These are phyloP conservation scores for Biston betularia DNA, from an alignment of 2,888 invertebrate genomes.

Conservation along the genomic window DNA sequence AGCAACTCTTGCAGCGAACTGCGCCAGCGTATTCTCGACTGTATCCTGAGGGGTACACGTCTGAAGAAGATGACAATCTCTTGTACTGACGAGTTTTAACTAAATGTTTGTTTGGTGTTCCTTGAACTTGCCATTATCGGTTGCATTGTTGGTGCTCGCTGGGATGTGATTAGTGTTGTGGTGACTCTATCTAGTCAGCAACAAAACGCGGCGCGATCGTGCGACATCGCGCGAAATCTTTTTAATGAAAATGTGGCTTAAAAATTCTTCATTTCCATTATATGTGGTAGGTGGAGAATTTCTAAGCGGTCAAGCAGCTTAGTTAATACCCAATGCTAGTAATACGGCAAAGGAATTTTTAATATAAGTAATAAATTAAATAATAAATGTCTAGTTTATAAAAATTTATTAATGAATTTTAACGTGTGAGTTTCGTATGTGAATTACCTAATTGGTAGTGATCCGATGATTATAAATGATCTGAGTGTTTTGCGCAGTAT, in stretches of 20 bases:
- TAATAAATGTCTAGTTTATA: constrained; percentile 30
- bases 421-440: constrained; percentile 12
- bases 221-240: constrained; percentile 46
- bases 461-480: constrained; percentile 60
- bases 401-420: background rate
- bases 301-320: constrained; percentile 60
- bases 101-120: constrained; percentile 28
- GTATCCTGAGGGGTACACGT: constrained; percentile 42
- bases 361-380: constrained; percentile 35
- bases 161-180: constrained; percentile 50
- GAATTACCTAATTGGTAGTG: constrained; percentile 47
- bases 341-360: constrained; percentile 49
- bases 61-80: constrained; percentile 34
- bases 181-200: constrained; percentile 68
- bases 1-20: constrained; percentile 52
- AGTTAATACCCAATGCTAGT: constrained; percentile 13
- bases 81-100: constrained; percentile 35
- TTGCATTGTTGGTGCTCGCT: constrained; percentile 41
- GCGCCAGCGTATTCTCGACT: constrained; percentile 41
- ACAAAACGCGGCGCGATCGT: constrained; percentile 51
- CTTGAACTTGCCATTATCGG: constrained; percentile 47
- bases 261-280: constrained; percentile 41
- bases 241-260: constrained; percentile 52
- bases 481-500: constrained; percentile 63
- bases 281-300: constrained; percentile 27